Percentiles rank a stretch among this genome's conserved stretches.
Evolutionary conservation across 2,113 vertebrate species (phyloP).

Genomic region (Ranitomeya imitator): DNA sequence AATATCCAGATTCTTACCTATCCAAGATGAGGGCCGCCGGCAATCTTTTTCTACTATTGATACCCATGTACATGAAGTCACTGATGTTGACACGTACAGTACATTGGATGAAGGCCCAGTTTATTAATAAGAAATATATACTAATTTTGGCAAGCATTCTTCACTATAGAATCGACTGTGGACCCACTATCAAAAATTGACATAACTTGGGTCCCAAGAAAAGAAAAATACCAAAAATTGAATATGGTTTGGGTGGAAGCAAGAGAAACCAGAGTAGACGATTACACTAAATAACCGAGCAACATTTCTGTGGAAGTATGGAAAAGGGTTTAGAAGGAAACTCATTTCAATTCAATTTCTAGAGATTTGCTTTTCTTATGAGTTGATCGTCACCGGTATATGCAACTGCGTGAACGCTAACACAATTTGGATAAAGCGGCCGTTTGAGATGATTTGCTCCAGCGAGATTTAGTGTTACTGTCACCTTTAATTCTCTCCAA

Average conservation of each 20-base stretch:
- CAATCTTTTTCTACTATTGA: no score
- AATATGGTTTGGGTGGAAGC: neutral
- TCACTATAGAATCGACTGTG: no score
- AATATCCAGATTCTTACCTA: no score
- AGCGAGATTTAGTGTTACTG: slow-evolving; percentile 20
- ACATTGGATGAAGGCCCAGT: no score
- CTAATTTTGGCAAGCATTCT: no score
- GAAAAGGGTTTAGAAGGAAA: neutral
- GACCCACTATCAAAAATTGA: no score
- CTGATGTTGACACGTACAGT: no score
- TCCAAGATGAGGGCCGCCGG: no score
- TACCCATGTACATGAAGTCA: no score
- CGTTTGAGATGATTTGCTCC: neutral
- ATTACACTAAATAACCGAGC: neutral
- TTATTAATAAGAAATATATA: no score
- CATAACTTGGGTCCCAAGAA: no score
- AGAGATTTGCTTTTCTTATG: neutral
- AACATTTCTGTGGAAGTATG: neutral
- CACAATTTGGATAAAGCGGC: slow-evolving; percentile 8
- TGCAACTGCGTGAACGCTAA: neutral
- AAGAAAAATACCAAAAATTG: no score
- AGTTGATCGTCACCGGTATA: neutral
- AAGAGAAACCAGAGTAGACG: neutral
- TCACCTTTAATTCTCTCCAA: slow-evolving; percentile 13
- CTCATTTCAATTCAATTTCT: neutral